These are phyloP conservation scores for Pyrrhia umbra DNA, from an alignment of 2,888 invertebrate genomes.

Conservation along the genomic window DNA sequence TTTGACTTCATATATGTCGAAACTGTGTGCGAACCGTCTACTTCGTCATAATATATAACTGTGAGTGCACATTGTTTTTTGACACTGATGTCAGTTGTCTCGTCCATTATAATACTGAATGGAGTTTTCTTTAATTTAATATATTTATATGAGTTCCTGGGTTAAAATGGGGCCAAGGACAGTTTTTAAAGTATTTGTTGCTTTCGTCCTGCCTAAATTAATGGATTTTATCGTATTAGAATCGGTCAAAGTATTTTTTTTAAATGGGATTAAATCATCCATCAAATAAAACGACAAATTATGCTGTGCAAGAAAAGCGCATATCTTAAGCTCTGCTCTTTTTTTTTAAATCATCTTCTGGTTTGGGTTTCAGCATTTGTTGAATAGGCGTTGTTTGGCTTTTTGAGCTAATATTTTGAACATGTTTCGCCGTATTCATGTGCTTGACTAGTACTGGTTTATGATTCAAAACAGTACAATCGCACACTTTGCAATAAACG, in stretches of 20 bases:
- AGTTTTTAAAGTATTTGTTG: neutral
- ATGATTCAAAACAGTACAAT: constrained; percentile 12
- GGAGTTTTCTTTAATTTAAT: too few species aligned
- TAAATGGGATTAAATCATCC: neutral
- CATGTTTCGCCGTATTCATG: constrained; percentile 1
- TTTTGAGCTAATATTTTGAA: constrained; percentile 13
- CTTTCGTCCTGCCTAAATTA: neutral
- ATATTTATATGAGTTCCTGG: neutral
- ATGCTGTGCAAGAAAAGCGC: neutral
- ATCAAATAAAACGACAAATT: neutral
- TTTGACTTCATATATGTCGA: constrained; percentile 45
- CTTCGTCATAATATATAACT: neutral
- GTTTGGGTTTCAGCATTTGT: neutral
- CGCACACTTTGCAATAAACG: constrained; percentile 11
- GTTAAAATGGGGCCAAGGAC: too few species aligned
- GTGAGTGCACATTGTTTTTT: neutral
- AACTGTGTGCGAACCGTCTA: constrained; percentile 3
- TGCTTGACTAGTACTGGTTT: constrained; percentile 15
- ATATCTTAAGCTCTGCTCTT: too few species aligned
- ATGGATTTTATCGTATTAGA: neutral
- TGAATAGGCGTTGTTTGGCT: neutral
- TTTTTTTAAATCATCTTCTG: neutral
- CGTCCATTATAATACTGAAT: neutral
- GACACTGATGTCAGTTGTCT: neutral
- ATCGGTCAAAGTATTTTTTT: neutral